Percentiles rank a stretch among this genome's conserved stretches.
These are phyloP conservation scores for Drosophila kanekoi DNA, from an alignment of 2,888 invertebrate genomes.

Conservation along the genomic window DNA sequence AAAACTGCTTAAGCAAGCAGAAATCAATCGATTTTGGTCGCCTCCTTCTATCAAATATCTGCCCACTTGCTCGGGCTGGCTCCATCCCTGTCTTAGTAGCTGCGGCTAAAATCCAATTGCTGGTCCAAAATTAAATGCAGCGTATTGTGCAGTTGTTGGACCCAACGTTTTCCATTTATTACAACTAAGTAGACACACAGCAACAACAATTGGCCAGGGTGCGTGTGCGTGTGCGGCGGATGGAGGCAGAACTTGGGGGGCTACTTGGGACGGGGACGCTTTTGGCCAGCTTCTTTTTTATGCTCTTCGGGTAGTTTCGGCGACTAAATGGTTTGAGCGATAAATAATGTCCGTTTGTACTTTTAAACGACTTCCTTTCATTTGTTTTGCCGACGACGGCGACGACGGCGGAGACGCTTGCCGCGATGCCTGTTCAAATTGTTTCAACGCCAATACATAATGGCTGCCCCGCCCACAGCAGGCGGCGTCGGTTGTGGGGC, in stretches of 20 bases:
- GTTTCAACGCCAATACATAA: slow-evolving; percentile 84
- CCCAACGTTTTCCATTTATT: slow-evolving; percentile 66
- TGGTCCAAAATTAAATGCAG: slow-evolving; percentile 69
- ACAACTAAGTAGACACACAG: slow-evolving; percentile 74
- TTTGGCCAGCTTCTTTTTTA: slow-evolving; percentile 38
- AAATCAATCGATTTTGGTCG: slow-evolving; percentile 72
- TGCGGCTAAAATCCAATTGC: slow-evolving; percentile 71
- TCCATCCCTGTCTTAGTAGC: slow-evolving; percentile 40
- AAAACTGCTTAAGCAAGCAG: slow-evolving; percentile 72
- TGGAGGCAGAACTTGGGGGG: slow-evolving; percentile 2
- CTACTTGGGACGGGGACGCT: slow-evolving; percentile 30
- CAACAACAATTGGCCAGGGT: slow-evolving; percentile 55
- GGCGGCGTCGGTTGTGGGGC: slow-evolving; percentile 44
- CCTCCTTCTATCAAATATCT: neutral
- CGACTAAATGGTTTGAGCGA: slow-evolving; percentile 82
- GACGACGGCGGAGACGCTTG: slow-evolving; percentile 11
- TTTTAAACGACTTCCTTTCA: slow-evolving; percentile 85
- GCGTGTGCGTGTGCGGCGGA: too few relatives aligned
- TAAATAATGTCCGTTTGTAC: slow-evolving; percentile 85
- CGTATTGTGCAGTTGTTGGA: slow-evolving; percentile 53
- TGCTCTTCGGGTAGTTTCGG: slow-evolving; percentile 65
- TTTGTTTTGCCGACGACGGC: slow-evolving; percentile 69
- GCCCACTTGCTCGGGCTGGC: neutral
- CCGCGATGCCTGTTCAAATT: slow-evolving; percentile 74
- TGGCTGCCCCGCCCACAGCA: slow-evolving; percentile 72